Evolutionary conservation across 2,888 invertebrate species (phyloP), one percentile per base, ranked within the genome.

Genomic region (Catonia carolina): DNA sequence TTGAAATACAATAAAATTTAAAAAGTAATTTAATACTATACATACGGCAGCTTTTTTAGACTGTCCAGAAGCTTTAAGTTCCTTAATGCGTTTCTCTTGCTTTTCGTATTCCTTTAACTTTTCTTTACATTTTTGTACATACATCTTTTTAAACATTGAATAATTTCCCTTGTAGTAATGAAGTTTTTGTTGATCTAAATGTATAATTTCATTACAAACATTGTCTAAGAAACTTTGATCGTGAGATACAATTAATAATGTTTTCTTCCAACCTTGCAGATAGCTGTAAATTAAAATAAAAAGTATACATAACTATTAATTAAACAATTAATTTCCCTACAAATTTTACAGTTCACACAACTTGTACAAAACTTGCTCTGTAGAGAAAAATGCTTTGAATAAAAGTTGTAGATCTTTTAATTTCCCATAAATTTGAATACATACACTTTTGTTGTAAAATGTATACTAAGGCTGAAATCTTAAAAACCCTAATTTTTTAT

Each of bases 201-300:
- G 99, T 61, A 99, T 90, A 63, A 99, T 90, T 76, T 99, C 99
- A 56, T 98, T 97, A 73, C 99, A 99, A 2, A 99, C 97, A 70
- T 98, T 99, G 73, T 99, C 98, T 67, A 99, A 83, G 78, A 99
- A 99, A 64, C 95, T 95, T 76, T 99, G 99, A 80, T 99, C 99
- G 84, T 99, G 99, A 68, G 98, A 99, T 10, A 99, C 99, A 58
- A 99, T 89, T 27, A 99, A 75, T 2, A 99, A 76, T 0, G 99
- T 99, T 71, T 99, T 99, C 75, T 99, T 99, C 99, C 99, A 99
- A 2, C 83, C 83, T 78, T 98, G 97, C 18, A 99, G 78, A 72
- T 98, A 98, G 72, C 89, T 90, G 73, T 57, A 74, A 75, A 54
- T 54, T 37, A 52, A 53, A 60, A 52, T 36, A 20, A 53, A 51